Conservation (phyloP, 2,113 vertebrate genomes). For the Petaurus breviceps region DNA sequence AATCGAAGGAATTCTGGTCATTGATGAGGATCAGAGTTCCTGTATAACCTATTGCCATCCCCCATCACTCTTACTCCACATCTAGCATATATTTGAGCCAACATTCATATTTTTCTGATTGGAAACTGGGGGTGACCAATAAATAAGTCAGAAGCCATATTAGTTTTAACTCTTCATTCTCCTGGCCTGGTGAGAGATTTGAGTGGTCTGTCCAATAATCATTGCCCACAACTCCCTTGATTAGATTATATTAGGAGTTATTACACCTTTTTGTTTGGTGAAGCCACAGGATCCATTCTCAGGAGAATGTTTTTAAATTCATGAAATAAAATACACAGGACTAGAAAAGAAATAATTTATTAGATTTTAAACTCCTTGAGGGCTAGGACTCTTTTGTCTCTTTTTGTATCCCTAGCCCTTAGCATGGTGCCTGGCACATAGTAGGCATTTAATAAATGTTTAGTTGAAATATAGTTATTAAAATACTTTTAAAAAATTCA, state of each 20-base stretch:
- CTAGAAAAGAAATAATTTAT: background rate
- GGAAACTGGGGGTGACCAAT: background rate
- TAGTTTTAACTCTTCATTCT: background rate
- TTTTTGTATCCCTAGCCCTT: background rate
- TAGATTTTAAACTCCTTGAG: background rate
- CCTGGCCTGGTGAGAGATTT: background rate
- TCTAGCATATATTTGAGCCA: background rate
- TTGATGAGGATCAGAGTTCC: too few relatives aligned
- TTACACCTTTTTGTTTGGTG: background rate
- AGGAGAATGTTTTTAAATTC: background rate
- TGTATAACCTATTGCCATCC: too few relatives aligned
- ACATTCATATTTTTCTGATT: background rate
- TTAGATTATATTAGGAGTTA: too few relatives aligned
- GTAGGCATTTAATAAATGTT: background rate
- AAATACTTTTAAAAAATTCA: background rate
- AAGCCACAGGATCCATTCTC: background rate
- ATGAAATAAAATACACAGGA: background rate
- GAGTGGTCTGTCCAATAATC: background rate
- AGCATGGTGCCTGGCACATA: background rate
- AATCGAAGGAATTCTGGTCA: too few relatives aligned
- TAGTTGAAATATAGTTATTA: background rate
- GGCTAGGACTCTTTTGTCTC: background rate
- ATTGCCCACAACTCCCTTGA: background rate
- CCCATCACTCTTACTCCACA: background rate
- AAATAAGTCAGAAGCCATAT: background rate